These are phyloP conservation scores for Morpho achilles DNA, from an alignment of 2,888 invertebrate species.

Conservation along the genomic window DNA sequence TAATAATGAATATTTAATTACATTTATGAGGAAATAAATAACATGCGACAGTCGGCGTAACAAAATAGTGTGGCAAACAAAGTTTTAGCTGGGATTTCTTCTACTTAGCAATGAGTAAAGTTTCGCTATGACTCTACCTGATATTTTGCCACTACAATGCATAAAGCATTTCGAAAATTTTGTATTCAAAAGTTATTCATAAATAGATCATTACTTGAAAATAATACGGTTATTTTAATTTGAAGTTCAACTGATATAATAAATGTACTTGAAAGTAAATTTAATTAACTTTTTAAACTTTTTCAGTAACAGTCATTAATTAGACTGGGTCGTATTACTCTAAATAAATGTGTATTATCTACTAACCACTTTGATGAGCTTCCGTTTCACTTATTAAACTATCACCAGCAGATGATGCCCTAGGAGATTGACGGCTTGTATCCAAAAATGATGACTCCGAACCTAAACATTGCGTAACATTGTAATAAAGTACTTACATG, in stretches of 20 bases:
- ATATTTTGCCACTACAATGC: conserved; percentile 67
- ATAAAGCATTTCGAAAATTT: conserved; percentile 14
- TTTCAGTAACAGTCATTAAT: background rate
- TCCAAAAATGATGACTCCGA: conserved; percentile 73
- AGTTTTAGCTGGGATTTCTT: conserved; percentile 49
- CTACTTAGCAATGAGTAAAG: conserved; percentile 70
- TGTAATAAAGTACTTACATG: too few species aligned
- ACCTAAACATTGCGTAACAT: conserved; percentile 42
- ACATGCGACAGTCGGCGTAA: conserved; percentile 64
- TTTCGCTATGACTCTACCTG: conserved; percentile 72
- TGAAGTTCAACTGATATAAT: too few species aligned
- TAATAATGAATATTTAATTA: conserved; percentile 10
- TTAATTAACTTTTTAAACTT: too few species aligned
- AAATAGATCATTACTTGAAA: conserved; percentile 41
- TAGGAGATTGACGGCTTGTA: conserved; percentile 65
- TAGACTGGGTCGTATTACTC: background rate
- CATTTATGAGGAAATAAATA: conserved; percentile 24
- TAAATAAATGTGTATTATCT: background rate
- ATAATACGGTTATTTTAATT: background rate
- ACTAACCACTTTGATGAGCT: conserved; percentile 75
- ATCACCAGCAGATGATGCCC: conserved; percentile 71
- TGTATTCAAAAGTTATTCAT: background rate
- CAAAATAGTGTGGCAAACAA: conserved; percentile 70
- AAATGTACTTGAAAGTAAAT: too few species aligned
- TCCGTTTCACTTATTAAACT: conserved; percentile 71